phyloP scores from a whole-genome alignment of 2,113 vertebrate genomes.

The Charadrius vociferus region DNA sequence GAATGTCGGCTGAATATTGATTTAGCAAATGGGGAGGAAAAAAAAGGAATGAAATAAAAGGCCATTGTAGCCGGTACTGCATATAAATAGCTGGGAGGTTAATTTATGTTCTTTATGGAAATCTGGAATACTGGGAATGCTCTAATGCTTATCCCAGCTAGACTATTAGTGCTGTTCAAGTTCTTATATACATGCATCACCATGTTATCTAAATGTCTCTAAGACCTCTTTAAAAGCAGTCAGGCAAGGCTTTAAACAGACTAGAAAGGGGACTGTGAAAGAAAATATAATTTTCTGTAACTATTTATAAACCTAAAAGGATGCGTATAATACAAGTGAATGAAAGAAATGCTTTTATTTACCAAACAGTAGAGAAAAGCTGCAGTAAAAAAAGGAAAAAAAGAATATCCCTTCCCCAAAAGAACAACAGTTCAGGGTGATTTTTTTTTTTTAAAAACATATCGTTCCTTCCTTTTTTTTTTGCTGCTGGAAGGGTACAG shows the following conservation, averaged over 20 bases:
- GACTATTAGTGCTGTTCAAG: constrained; percentile 9
- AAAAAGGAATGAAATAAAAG: constrained; percentile 45
- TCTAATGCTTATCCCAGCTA: constrained; percentile 49
- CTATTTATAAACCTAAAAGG: constrained; percentile 47
- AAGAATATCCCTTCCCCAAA: background rate
- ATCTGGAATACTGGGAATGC: constrained; percentile 63
- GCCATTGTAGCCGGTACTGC: constrained; percentile 1
- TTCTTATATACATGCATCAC: constrained; percentile 15
- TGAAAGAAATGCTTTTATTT: background rate
- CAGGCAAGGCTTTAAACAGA: constrained; percentile 27
- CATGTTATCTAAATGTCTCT: constrained; percentile 10
- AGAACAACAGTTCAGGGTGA: background rate
- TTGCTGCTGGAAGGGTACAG: background rate
- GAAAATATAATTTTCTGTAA: background rate
- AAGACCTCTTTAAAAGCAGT: constrained; percentile 38
- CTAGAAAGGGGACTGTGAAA: background rate
- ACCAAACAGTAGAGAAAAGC: background rate
- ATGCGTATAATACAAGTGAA: background rate
- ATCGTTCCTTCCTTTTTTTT: background rate
- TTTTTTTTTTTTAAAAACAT: background rate
- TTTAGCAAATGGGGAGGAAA: constrained; percentile 32
- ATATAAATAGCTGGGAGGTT: constrained; percentile 46
- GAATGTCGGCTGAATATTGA: constrained; percentile 58
- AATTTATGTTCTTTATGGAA: constrained; percentile 66
- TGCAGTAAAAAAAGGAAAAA: background rate